Percentiles rank a stretch among this genome's conserved stretches.
Evolutionary conservation across 2,888 invertebrate species (phyloP).

Genomic region (Himalopsyche tibetana): DNA sequence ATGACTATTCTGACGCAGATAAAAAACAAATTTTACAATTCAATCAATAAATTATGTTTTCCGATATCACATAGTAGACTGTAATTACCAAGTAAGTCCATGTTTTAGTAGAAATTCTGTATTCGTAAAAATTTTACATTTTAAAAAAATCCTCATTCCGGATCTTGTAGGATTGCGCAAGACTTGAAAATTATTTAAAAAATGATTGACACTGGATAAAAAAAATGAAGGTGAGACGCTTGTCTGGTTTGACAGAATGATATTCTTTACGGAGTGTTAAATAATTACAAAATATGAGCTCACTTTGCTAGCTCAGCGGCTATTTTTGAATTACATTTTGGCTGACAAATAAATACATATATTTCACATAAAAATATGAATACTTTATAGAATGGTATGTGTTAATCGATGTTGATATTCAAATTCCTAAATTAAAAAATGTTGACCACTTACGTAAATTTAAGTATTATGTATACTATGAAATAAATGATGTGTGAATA

Average conservation of each 20-base stretch:
- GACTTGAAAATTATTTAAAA: background rate
- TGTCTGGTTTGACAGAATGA: background rate
- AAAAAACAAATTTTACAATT: too few species aligned
- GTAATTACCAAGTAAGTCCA: too few species aligned
- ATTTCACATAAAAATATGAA: too few species aligned
- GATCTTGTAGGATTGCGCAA: background rate
- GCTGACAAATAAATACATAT: too few species aligned
- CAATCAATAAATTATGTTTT: too few species aligned
- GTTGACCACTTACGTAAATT: background rate
- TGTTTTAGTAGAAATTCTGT: background rate
- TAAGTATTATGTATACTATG: background rate
- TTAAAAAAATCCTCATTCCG: background rate
- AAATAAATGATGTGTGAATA: conserved; percentile 7
- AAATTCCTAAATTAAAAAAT: too few species aligned
- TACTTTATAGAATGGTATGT: background rate
- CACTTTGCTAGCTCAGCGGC: background rate
- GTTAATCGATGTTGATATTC: background rate
- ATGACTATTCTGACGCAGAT: too few species aligned
- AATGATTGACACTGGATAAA: background rate
- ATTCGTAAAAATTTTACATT: background rate
- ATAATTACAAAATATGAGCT: conserved; percentile 22
- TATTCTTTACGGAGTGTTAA: background rate
- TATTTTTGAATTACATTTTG: background rate
- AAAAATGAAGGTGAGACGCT: conserved; percentile 24
- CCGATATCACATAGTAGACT: too few species aligned